Evolutionary conservation across 1,140 invertebrate genomes (phyloP), one percentile per base, ranked within the genome.

Genomic region (Laupala kohalensis): DNA sequence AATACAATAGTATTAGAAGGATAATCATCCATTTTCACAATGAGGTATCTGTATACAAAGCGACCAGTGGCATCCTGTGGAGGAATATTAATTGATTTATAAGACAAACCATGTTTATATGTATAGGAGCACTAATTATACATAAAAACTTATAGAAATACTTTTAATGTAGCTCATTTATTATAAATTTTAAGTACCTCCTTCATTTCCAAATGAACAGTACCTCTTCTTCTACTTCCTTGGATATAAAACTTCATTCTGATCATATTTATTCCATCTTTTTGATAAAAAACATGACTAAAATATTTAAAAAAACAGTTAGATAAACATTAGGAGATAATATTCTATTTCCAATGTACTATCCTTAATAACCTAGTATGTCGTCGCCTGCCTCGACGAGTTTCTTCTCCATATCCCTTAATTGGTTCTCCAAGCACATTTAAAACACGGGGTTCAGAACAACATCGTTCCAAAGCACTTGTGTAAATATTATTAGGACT

Each of bases 211-310:
- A 95, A 84, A 77, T 93, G 86, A 6, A 92, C 94, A 69, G 92
- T 93, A 9, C 86, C 95, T 76, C 89, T 89, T 74, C 88, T 89
- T 71, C 89, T 84, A 29, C 86, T 81, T 25, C 95, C 94, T 83
- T 95, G 88, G 53, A 97, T 85, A 78, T 96, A 93, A 82, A 96
- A 97, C 78, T 90, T 87, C 89, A 96, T 93, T 76, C 91, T 86
- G 82, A 96, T 87, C 77, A 91, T 88, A 75, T 89, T 87, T 19
- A 86, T 84, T 25, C 91, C 92, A 80, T 93, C 85, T 53, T 88
- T 87, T 71, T 88, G 83, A 79, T 90, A 94, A 74, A 88, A 84
- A 28, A 82, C 80, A 83, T 94, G 90, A 73, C 90, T 93, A 74
- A 81, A 89, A 85, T 9, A 1, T 13, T 53, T 9, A 53, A 53